Evolutionary conservation across 2,797 vertebrate species (phyloP), one percentile per base, ranked within the genome.

Genomic region (Tokudaia muenninki): DNA sequence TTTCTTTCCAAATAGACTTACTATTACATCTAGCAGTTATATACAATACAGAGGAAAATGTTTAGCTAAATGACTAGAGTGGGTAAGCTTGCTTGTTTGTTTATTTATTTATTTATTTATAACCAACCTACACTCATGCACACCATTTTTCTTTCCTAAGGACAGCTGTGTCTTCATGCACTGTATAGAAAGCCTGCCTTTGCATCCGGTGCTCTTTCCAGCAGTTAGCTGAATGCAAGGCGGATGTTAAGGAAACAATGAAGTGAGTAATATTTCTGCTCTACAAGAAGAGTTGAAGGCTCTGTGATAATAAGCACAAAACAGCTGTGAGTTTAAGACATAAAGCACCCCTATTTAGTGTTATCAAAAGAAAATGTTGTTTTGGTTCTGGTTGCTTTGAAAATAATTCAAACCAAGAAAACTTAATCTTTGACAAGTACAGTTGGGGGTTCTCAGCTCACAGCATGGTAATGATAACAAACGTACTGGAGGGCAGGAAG

Each of bases 351-450:
- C 50, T 92, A 19, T 86, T 91, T 13, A 26, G 44, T 57, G 47
- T 81, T 61, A 87, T 31, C 19, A 82, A 95, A 77, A 75, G 44
- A 52, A 77, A 78, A 7, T 55, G 29, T 83, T 80, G 75, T 83
- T 44, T 77, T 87, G 26, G 55, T 55, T 91, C 50, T 50, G 6
- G 78, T 75, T 91, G 80, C 14, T 86, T 95, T 67, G 41, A 79
- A 72, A 80, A 95, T 24, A 63, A 82, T 47, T 91, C 13, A 82
- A 84, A 78, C 41, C 65, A 93, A 72, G 61, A 87, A 87, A 78
- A 82, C n/a, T 7, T 57, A 55, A 78, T 52, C 21, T 77, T 37
- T 82, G 29, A 57, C 19, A 52, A 21, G 13, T 57, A 24, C n/a
- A 37, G 22, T 6, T 63, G 63, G 24, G 10, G 26, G n/a, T n/a